Evolutionary conservation across 1,140 invertebrate species (phyloP), one percentile per base, ranked within the genome.

Genomic region (Neocloeon triangulifer): DNA sequence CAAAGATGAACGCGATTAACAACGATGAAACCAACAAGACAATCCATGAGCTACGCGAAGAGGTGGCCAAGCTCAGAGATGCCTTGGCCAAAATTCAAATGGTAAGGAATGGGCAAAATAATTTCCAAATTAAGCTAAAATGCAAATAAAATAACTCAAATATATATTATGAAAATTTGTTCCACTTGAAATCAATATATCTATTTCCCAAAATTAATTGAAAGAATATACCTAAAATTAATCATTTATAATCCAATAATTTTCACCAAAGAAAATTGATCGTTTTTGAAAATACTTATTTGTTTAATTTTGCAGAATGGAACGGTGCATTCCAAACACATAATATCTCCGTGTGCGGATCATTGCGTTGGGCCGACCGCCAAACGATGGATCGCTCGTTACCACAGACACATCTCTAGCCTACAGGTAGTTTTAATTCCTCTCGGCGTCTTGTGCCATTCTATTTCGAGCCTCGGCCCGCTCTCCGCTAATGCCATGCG

Each of bases 1-100:
- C 68, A 29, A 56, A 66, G 36, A 58, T 71, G 39, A 42, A 30
- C 27, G 22, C 8, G 8, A n/a, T n/a, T n/a, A 69, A 68, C 48
- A 65, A 71, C 48, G 66, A 71, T 49, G 55, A 63, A 25, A 58
- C 62, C 36, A 56, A 64, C 32, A 59, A 52, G 38, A 55, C 59
- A 19, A 62, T 64, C 33, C 44, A 55, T 19, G 62, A 61, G 44
- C 50, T 73, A 18, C 52, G 55, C 36, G 58, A 51, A 30, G 61
- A 73, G 51, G 62, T 73, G 39, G 49, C 50, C 30, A 44, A 61
- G 40, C 42, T 67, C 37, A 52, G 61, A 46, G 45, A 51, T 32
- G 15, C 64, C 32, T 43, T 58, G 15, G 33, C 45, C 17, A 37
- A 48, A 26, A 32, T 38, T 2, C 46, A 53, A 33, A 52, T 50